Percentiles rank a stretch among this genome's conserved stretches.
Conservation (phyloP, 2,888 invertebrate species). For the Hirtodrosophila duncani region DNA sequence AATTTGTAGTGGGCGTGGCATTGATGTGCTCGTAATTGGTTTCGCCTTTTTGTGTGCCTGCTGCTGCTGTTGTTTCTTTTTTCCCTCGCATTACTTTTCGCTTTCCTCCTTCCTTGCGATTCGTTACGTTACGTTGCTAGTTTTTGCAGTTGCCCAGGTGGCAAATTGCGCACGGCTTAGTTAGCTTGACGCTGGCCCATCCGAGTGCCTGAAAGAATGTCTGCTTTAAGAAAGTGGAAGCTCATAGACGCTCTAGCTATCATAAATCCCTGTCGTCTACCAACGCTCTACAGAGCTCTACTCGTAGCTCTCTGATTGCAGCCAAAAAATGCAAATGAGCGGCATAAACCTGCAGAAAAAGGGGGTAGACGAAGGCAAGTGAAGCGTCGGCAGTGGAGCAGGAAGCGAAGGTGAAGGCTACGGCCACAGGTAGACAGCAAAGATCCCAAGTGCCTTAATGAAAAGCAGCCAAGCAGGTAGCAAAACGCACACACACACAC, state of each 20-base stretch:
- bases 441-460: conserved; percentile 66
- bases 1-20: conserved; percentile 67
- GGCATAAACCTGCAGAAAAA: conserved; percentile 44
- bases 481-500: background rate
- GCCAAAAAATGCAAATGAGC: conserved; percentile 64
- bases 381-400: conserved; percentile 3
- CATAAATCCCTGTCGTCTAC: conserved; percentile 30
- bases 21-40: conserved; percentile 63
- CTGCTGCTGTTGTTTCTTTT: background rate
- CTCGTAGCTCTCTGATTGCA: conserved; percentile 25
- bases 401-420: conserved; percentile 6
- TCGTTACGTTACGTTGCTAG: no score
- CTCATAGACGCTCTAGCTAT: background rate
- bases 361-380: background rate
- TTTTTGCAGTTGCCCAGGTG: conserved; percentile 24
- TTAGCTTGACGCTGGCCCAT: background rate
- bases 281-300: conserved; percentile 13
- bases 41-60: conserved; percentile 54
- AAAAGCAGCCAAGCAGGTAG: conserved; percentile 52
- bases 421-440: conserved; percentile 44
- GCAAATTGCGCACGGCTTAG: background rate
- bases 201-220: background rate
- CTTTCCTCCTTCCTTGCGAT: conserved; percentile 15
- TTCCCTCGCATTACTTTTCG: background rate
- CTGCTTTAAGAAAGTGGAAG: conserved; percentile 20